A percentile compares a stretch with the other conserved stretches of the same genome.
Evolutionary conservation across 2,797 vertebrate genomes (phyloP).

Genomic region (Urocyon cinereoargenteus): DNA sequence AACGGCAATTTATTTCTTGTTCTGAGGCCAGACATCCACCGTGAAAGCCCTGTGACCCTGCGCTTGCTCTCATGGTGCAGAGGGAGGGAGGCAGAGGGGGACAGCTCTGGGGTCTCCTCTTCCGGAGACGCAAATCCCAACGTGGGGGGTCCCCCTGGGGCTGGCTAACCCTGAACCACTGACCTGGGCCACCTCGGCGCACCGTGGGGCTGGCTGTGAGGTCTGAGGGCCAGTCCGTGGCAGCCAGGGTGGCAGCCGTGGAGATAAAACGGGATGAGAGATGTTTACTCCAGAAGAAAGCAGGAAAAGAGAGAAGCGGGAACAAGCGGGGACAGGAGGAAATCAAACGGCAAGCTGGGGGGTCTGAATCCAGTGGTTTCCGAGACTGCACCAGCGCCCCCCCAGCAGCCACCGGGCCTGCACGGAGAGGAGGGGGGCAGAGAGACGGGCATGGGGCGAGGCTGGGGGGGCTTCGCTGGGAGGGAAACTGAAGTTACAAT

Average conservation of each 20-base stretch:
- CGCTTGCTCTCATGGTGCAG: background rate
- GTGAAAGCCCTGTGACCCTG: background rate
- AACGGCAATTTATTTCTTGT: background rate
- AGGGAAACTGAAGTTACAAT: background rate
- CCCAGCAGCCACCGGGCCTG: background rate
- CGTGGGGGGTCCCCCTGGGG: background rate
- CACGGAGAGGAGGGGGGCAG: background rate
- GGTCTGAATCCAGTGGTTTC: too few species aligned
- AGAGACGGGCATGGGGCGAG: background rate
- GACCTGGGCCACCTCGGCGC: background rate
- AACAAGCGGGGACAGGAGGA: background rate
- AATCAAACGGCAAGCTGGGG: background rate
- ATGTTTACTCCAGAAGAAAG: background rate
- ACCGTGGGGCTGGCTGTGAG: background rate
- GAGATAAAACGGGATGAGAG: background rate
- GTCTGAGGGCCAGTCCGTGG: too few species aligned
- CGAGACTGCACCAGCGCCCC: fast-evolving
- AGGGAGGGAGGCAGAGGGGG: background rate
- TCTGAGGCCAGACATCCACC: background rate
- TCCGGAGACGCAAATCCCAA: background rate
- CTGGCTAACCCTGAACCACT: background rate
- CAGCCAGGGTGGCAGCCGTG: background rate
- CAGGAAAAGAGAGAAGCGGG: too few species aligned
- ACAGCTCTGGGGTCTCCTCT: background rate
- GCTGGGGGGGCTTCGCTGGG: background rate